phyloP scores from a whole-genome alignment of 2,797 vertebrate genomes.

The Picus viridis region DNA sequence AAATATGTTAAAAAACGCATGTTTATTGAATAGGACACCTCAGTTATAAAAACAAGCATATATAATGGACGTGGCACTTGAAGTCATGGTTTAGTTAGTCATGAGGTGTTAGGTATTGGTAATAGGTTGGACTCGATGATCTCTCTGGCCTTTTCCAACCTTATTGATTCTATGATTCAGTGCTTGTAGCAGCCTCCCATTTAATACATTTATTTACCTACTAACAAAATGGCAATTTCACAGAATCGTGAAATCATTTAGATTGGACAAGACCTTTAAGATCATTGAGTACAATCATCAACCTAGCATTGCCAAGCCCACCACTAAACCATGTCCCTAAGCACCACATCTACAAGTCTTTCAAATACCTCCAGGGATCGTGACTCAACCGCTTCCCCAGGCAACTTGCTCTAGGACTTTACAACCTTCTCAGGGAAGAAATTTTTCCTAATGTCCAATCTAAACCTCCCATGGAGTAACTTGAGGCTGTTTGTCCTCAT shows the following conservation, averaged over 20 bases:
- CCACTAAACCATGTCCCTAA: too few species aligned
- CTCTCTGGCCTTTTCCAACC: too few species aligned
- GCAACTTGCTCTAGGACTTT: not conserved
- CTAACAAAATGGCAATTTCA: not conserved
- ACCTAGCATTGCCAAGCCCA: not conserved
- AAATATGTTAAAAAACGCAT: not conserved
- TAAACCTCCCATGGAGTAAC: not conserved
- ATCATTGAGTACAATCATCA: not conserved
- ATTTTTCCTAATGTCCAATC: not conserved
- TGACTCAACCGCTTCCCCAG: rapidly evolving
- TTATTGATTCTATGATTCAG: not conserved
- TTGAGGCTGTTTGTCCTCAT: not conserved
- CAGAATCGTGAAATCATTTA: not conserved
- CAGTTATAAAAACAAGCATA: not conserved
- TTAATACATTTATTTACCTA: not conserved
- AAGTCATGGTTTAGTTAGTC: too few species aligned
- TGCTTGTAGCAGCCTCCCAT: not conserved
- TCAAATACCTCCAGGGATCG: not conserved
- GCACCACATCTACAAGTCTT: rapidly evolving
- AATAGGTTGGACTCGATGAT: too few species aligned
- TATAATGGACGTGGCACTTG: not conserved
- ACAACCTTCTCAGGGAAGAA: not conserved
- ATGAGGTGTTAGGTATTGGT: too few species aligned
- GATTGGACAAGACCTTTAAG: not conserved
- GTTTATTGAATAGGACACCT: not conserved